Conservation (phyloP, 2,797 vertebrate species). For the Australoheros facetus region DNA sequence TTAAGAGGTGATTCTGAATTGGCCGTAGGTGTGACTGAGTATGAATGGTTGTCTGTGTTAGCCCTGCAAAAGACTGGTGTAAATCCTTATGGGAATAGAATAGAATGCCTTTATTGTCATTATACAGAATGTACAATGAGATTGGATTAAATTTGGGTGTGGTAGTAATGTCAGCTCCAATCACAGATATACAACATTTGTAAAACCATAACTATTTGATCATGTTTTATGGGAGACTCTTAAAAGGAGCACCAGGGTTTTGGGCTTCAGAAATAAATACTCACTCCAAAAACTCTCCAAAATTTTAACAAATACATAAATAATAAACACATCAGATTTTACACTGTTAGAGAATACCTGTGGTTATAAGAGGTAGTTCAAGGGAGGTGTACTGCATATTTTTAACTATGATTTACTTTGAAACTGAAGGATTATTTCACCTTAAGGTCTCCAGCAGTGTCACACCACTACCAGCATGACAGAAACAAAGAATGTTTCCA, state of each 20-base stretch:
- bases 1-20: too few relatives aligned
- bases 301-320: neutral
- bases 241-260: neutral
- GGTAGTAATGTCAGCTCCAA: neutral
- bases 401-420: neutral
- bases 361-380: too few relatives aligned
- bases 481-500: neutral
- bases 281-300: neutral
- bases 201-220: neutral
- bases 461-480: neutral
- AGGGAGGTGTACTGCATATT: too few relatives aligned
- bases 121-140: too few relatives aligned
- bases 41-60: too few relatives aligned
- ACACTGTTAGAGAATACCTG: too few relatives aligned
- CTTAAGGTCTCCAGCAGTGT: neutral
- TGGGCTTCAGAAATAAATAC: neutral
- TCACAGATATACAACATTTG: neutral
- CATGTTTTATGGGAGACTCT: neutral
- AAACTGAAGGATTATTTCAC: neutral
- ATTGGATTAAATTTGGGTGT: too few relatives aligned
- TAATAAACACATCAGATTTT: neutral
- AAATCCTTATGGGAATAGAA: too few relatives aligned
- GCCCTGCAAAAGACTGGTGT: too few relatives aligned
- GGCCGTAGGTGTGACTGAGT: too few relatives aligned
- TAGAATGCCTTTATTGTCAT: too few relatives aligned